These are phyloP conservation scores for Metaphire vulgaris DNA, from an alignment of 1,140 invertebrate species.

Conservation along the genomic window DNA sequence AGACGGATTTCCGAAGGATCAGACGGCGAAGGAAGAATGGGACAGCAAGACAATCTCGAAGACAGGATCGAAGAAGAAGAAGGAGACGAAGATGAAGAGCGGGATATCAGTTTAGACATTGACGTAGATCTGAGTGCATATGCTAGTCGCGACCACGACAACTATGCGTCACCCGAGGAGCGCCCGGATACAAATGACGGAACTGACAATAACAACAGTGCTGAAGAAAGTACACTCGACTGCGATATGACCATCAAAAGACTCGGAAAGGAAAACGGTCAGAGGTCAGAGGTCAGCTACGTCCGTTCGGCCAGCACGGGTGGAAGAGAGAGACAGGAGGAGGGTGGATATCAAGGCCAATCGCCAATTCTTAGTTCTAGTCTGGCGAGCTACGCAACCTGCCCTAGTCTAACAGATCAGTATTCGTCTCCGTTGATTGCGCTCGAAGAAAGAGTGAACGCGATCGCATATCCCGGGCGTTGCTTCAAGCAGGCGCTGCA, in stretches of 20 bases:
- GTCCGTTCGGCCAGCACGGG: no score
- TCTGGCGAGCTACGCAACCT: not conserved
- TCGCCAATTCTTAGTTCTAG: not conserved
- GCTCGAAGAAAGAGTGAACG: slow-evolving; percentile 61
- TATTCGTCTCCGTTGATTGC: slow-evolving; percentile 69
- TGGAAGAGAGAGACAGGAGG: not conserved
- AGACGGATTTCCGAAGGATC: not conserved
- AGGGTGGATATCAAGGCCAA: not conserved
- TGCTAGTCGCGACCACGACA: no score
- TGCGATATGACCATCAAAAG: not conserved
- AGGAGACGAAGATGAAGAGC: not conserved
- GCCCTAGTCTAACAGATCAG: not conserved
- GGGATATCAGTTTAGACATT: no score
- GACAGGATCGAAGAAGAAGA: not conserved
- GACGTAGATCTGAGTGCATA: no score
- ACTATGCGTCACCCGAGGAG: no score
- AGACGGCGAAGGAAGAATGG: not conserved
- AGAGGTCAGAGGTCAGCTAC: not conserved
- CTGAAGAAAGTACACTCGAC: not conserved
- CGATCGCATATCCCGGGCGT: not conserved
- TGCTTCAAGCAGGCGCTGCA: not conserved
- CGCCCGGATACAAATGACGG: not conserved
- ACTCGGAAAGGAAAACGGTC: not conserved
- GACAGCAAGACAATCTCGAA: not conserved
- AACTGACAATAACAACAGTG: not conserved